Percentiles rank a stretch among this genome's conserved stretches.
Conservation (phyloP, 2,888 invertebrate species). For the Coleophora deauratella region DNA sequence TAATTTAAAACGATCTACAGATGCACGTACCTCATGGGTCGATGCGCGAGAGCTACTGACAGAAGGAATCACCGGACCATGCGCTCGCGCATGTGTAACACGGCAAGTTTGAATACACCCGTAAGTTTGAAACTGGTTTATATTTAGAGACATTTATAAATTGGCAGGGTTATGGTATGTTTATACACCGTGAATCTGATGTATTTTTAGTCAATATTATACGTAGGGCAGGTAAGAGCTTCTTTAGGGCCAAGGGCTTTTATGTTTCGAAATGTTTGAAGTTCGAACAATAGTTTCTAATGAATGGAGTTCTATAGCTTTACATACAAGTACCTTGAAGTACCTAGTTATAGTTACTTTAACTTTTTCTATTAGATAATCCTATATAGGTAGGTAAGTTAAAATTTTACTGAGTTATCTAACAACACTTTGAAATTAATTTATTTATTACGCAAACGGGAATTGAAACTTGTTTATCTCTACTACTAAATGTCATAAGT, state of each 20-base stretch:
- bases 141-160: slow-evolving; percentile 14
- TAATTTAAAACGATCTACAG: slow-evolving; percentile 17
- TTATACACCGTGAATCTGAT: slow-evolving; percentile 60
- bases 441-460: too few species aligned
- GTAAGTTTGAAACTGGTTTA: slow-evolving; percentile 11
- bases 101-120: slow-evolving; percentile 17
- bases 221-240: slow-evolving; percentile 55
- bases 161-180: slow-evolving; percentile 31
- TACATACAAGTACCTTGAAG: too few species aligned
- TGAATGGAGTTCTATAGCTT: too few species aligned
- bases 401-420: too few species aligned
- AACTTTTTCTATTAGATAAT: too few species aligned
- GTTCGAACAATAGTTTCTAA: neutral
- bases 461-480: too few species aligned
- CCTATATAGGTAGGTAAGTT: too few species aligned
- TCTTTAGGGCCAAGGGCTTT: slow-evolving; percentile 57
- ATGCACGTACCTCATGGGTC: slow-evolving; percentile 38
- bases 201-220: slow-evolving; percentile 60
- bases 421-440: too few species aligned
- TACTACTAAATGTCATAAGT: too few species aligned
- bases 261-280: neutral
- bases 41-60: slow-evolving; percentile 55
- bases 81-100: slow-evolving; percentile 53
- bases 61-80: slow-evolving; percentile 45
- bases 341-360: too few species aligned